Conservation (phyloP, 2,113 vertebrate genomes). For the Cynocephalus volans region DNA sequence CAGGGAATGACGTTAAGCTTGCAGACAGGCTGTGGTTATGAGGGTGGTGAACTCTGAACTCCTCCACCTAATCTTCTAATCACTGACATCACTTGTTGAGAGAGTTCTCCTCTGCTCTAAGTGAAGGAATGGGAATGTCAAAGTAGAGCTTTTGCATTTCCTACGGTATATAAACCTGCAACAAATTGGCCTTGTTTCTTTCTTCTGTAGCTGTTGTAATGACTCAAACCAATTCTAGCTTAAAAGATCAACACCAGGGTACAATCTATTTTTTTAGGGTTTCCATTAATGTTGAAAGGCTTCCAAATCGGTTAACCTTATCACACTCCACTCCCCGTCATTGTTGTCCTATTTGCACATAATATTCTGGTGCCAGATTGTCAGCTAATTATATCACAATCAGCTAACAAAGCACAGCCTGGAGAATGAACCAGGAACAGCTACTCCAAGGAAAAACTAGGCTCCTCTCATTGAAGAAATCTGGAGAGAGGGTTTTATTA, state of each 20-base stretch:
- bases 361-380: conserved; percentile 68
- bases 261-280: background rate
- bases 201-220: conserved; percentile 13
- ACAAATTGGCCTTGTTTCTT: conserved; percentile 36
- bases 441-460: background rate
- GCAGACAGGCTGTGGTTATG: conserved; percentile 62
- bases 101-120: background rate
- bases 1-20: background rate
- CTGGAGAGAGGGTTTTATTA: conserved; percentile 47
- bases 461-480: conserved; percentile 51
- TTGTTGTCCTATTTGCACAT: conserved; percentile 39
- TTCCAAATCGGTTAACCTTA: conserved; percentile 77
- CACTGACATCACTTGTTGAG: background rate
- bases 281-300: conserved; percentile 68
- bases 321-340: background rate
- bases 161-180: conserved; percentile 27
- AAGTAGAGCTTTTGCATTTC: conserved; percentile 41
- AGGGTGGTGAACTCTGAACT: conserved; percentile 77
- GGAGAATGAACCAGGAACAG: conserved; percentile 68
- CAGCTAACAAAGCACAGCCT: conserved; percentile 69
- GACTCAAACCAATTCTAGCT: conserved; percentile 71
- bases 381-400: conserved; percentile 81
- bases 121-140: background rate
- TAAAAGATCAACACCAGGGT: conserved; percentile 64
- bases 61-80: background rate